phyloP scores from a whole-genome alignment of 2,797 vertebrate genomes.

The Lagorchestes hirsutus region DNA sequence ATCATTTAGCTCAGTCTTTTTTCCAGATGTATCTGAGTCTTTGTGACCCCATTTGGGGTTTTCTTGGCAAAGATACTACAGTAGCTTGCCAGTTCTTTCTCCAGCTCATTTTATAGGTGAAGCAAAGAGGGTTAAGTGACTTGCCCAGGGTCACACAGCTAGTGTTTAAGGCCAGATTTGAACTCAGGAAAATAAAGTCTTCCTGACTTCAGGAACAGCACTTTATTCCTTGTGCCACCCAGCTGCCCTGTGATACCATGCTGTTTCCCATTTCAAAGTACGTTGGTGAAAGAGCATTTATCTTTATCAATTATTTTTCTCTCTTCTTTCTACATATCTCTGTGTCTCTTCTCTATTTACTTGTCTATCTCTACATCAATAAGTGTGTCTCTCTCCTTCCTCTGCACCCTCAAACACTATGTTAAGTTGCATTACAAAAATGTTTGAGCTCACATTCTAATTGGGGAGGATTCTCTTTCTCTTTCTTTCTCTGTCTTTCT shows the following conservation, averaged over 20 bases:
- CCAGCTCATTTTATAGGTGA: neutral
- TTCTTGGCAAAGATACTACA: neutral
- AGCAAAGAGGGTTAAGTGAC: neutral
- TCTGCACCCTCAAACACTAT: neutral
- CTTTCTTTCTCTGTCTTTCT: neutral
- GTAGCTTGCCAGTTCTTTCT: neutral
- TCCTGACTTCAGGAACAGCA: neutral
- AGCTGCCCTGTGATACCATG: neutral
- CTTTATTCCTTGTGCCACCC: neutral
- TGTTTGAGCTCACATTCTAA: neutral
- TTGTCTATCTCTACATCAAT: neutral
- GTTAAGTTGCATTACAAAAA: neutral
- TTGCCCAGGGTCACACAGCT: neutral
- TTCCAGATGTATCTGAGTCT: neutral
- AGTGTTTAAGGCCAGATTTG: neutral
- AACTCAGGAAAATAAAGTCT: neutral
- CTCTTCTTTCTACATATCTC: neutral
- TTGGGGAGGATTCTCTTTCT: neutral
- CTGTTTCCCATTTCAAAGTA: slow-evolving; percentile 21
- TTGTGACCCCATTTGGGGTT: neutral
- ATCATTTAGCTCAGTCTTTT: neutral
- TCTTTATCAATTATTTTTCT: slow-evolving; percentile 24
- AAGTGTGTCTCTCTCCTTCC: neutral
- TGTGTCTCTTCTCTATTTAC: neutral
- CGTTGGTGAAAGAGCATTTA: slow-evolving; percentile 15